A percentile compares a stretch with the other conserved stretches of the same genome.
phyloP scores from a whole-genome alignment of 2,113 vertebrate genomes.

The Sinocyclocheilus grahami region DNA sequence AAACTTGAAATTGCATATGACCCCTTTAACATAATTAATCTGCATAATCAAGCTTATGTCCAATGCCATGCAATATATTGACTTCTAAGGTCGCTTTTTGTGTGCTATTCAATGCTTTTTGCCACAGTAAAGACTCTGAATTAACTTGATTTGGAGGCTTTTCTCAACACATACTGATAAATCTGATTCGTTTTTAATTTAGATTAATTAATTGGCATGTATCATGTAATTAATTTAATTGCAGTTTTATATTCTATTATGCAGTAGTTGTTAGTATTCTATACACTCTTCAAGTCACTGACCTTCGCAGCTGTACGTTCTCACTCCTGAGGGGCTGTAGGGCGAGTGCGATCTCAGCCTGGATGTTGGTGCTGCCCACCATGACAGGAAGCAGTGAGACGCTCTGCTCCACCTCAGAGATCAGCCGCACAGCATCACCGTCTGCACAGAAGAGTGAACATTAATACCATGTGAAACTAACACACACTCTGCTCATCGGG shows the following conservation, averaged over 20 bases:
- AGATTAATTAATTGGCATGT: not conserved
- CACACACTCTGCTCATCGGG: not conserved
- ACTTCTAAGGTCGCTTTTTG: not conserved
- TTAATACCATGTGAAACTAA: not conserved
- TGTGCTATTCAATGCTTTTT: not conserved
- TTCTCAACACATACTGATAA: not conserved
- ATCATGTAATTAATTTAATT: not conserved
- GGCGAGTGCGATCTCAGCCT: constrained; percentile 79
- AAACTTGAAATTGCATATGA: too few relatives aligned
- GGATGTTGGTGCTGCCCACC: constrained; percentile 63
- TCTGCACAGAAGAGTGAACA: constrained; percentile 65
- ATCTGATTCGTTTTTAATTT: not conserved
- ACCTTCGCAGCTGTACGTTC: constrained; percentile 85
- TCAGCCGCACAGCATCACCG: constrained; percentile 77
- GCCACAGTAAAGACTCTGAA: not conserved
- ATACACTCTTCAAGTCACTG: constrained; percentile 21
- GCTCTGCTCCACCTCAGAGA: constrained; percentile 79
- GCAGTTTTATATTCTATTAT: not conserved
- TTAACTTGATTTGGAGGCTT: not conserved
- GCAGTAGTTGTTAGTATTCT: not conserved
- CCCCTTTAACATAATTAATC: not conserved
- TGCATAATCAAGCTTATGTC: not conserved
- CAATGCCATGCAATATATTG: not conserved
- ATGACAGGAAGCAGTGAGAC: constrained; percentile 74
- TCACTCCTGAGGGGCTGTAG: constrained; percentile 80